Base-by-base conservation (phyloP, 2,797 vertebrate species). In the Dallia pectoralis region DNA sequence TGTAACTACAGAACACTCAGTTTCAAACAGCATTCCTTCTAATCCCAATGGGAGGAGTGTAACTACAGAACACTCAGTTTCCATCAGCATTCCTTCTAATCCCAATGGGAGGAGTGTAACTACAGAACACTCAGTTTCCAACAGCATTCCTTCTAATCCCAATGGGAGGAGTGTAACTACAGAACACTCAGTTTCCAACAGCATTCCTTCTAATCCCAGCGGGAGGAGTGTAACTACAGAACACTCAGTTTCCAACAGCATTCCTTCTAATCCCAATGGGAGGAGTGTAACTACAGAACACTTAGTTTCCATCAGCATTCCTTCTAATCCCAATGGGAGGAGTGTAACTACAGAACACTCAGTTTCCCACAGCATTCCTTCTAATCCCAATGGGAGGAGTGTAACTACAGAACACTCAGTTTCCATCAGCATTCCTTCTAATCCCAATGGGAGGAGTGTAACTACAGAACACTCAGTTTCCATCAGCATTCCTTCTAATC, bases 121-220 rank as follows among this genome's bases (percentile, higher is more conserved):
- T 79, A 70, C 4, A 67, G 27, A 32, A 69, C 72, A 77, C 70
- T 72, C 29, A 73, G 77, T 51, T 62, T 56, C 59, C 16, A n/a
- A 18, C 11, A 48, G 69, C 44, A 49, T 29, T 70, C 67, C 15
- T 30, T 29, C 4, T n/a, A 56, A n/a, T 68, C 44, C 16, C 25
- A 49, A 3, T 78, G 64, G 71, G 71, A 61, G 29, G 83, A 30
- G 76, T 83, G 77, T 22, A 82, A 63, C 47, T 79, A 70, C 4
- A 67, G 27, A 32, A 69, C 72, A 77, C 70, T 72, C 29, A 73
- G 77, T 51, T 62, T 56, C 59, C 16, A n/a, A 18, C 11, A 48
- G 69, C 44, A 49, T 29, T 70, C 67, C 15, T 30, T 29, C 4
- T n/a, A 56, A n/a, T 68, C 44, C 16, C 25, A 49, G 4, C 77